These are phyloP conservation scores for Arion vulgaris DNA, from an alignment of 1,140 invertebrate genomes.

Conservation along the genomic window DNA sequence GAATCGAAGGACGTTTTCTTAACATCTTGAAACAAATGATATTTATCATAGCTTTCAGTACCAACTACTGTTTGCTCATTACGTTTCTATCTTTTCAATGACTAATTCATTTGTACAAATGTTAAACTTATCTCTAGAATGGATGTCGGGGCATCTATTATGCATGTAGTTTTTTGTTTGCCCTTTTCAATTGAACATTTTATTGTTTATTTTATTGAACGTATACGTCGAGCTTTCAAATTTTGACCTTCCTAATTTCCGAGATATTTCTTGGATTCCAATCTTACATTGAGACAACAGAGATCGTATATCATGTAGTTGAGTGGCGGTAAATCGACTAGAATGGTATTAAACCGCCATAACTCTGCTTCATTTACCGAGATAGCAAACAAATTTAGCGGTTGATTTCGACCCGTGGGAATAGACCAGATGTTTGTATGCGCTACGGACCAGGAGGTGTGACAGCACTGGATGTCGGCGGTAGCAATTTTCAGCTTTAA, in stretches of 20 bases:
- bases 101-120: not conserved
- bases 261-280: not conserved
- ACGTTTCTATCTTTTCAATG: not conserved
- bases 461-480: not conserved
- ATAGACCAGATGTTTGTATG: not conserved
- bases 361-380: not conserved
- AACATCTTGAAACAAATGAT: no score
- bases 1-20: no score
- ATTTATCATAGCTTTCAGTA: no score
- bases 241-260: not conserved
- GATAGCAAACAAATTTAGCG: not conserved
- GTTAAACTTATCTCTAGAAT: not conserved
- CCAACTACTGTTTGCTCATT: no score
- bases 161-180: not conserved
- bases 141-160: not conserved
- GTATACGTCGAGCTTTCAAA: not conserved
- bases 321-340: constrained; percentile 2
- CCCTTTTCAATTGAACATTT: no score
- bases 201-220: not conserved
- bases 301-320: not conserved
- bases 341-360: constrained; percentile 5
- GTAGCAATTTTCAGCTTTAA: not conserved
- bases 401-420: not conserved
- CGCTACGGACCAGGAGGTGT: not conserved
- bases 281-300: not conserved